Base-by-base conservation (phyloP, 2,888 invertebrate genomes). In the Tanytarsus gracilentus region DNA sequence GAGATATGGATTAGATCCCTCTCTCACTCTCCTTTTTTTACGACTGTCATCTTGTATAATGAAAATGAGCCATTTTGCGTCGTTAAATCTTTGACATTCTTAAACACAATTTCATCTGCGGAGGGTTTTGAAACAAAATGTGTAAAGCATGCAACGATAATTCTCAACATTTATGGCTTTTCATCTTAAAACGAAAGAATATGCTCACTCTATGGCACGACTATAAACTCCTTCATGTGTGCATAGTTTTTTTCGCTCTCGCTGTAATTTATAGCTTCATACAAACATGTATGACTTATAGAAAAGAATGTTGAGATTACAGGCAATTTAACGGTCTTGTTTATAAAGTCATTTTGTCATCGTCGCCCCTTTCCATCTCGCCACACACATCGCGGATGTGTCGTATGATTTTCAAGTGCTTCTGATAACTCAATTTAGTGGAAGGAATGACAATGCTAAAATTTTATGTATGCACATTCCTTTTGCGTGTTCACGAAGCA, bases 381-480 rank as follows among this genome's bases (percentile, higher is more conserved):
- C 29, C 9, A 29, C 29, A 29, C 44, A 44, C 11, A 44, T 18
- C 44, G 21, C 44, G 44, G 44, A 44, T 44, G 23, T 44, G 44
- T 44, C 21, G 44, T 44, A 44, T 44, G 23, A 44, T 44, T 44
- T 44, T 44, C 44, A 44, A 44, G 44, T 44, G 44, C 18, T 44
- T 44, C 44, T 44, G 44, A 44, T 44, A 44, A 44, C 44, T 44
- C 44, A 44, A 44, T 44, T 44, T 44, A 44, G 44, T 44, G 44
- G 44, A 44, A 44, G 18, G 44, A 44, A 44, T 18, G 44, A n/a
- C n/a, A n/a, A 44, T 44, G 44, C 44, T 44, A 18, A 44, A 44
- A 44, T 44, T 44, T 18, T 44, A 18, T 16, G 40, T 40, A 21
- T 40, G 40, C 18, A 16, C 40, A 16, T 40, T 14, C 40, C 8